Conservation (phyloP, 2,113 vertebrate genomes). For the Prochilodus magdalenae region DNA sequence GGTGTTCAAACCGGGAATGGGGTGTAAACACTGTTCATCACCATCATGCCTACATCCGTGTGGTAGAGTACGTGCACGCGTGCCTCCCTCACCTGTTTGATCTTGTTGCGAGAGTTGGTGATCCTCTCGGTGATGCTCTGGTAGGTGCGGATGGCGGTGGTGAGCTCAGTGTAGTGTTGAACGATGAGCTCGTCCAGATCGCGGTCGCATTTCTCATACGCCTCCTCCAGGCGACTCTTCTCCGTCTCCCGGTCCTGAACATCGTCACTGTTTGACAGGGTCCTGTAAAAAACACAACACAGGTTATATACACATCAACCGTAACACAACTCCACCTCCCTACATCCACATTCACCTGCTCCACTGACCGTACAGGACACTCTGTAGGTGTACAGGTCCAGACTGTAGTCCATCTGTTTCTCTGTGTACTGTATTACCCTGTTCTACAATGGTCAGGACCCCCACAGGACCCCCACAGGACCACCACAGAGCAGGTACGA, state of each 20-base stretch:
- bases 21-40: slow-evolving; percentile 18
- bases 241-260: slow-evolving; percentile 94
- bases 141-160: slow-evolving; percentile 95
- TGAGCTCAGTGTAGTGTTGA: slow-evolving; percentile 95
- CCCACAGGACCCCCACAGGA: no score
- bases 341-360: no score
- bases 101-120: slow-evolving; percentile 95
- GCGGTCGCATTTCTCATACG: slow-evolving; percentile 93
- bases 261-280: slow-evolving; percentile 92
- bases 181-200: slow-evolving; percentile 92
- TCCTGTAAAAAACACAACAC: no score
- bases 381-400: no score
- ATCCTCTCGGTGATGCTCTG: slow-evolving; percentile 99
- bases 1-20: not conserved
- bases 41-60: not conserved
- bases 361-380: no score
- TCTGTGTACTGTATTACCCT: no score
- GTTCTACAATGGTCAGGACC: no score
- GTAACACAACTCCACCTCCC: no score
- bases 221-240: slow-evolving; percentile 93
- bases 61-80: not conserved
- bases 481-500: no score
- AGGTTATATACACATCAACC: no score
- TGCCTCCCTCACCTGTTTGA: slow-evolving; percentile 85
- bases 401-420: no score